Evolutionary conservation across 2,797 vertebrate species (phyloP).

Genomic region (Ptychadena robeensis): DNA sequence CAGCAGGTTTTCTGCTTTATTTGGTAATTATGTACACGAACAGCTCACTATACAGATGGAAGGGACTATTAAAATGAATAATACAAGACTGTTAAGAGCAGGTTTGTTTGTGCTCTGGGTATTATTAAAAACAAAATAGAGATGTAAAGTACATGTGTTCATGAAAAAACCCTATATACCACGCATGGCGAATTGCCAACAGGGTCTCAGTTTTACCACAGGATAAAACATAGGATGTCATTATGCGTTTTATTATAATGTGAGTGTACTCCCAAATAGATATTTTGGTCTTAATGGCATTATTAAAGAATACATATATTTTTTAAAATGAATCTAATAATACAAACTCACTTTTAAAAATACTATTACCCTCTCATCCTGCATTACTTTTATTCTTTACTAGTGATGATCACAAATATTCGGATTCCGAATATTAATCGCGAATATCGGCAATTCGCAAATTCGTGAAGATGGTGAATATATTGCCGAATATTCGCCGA

Average conservation of each 20-base stretch:
- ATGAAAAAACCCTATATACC: constrained; percentile 35
- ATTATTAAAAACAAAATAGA: constrained; percentile 38
- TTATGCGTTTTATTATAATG: background rate
- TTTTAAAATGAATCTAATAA: background rate
- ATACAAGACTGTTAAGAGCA: constrained; percentile 35
- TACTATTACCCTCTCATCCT: too few species aligned
- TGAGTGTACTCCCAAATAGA: background rate
- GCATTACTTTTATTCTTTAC: too few species aligned
- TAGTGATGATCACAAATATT: too few species aligned
- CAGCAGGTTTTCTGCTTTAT: constrained; percentile 55
- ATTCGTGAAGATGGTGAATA: too few species aligned
- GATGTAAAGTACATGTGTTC: constrained; percentile 42
- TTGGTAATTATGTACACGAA: constrained; percentile 53
- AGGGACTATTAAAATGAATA: constrained; percentile 59
- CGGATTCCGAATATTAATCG: too few species aligned
- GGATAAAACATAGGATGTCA: constrained; percentile 7
- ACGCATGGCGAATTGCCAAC: constrained; percentile 32
- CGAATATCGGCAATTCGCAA: too few species aligned
- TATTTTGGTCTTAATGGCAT: background rate
- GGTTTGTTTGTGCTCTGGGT: constrained; percentile 48
- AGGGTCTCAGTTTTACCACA: constrained; percentile 2
- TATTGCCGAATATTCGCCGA: too few species aligned
- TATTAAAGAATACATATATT: background rate
- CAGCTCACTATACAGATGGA: constrained; percentile 45
- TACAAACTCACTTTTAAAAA: too few species aligned